Evolutionary conservation across 1,140 invertebrate species (phyloP).

Genomic region (Caenorhabditis tropicalis): DNA sequence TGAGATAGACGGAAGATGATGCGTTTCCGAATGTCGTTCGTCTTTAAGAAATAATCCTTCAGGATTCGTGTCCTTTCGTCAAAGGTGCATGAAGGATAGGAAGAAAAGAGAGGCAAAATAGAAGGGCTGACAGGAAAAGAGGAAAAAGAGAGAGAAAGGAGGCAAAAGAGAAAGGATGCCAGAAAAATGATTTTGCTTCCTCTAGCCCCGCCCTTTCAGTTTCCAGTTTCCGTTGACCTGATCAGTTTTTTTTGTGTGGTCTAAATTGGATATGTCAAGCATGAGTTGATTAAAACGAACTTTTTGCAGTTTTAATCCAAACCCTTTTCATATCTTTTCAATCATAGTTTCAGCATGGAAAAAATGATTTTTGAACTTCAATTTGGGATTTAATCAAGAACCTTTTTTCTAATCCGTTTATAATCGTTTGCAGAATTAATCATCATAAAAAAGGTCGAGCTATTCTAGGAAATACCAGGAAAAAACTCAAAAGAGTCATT

Average conservation of each 20-base stretch:
- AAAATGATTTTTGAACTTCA: too few species aligned
- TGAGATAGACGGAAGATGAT: background rate
- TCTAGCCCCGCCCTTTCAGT: background rate
- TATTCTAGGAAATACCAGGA: background rate
- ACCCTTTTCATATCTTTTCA: too few species aligned
- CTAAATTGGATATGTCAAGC: too few species aligned
- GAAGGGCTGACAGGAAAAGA: background rate
- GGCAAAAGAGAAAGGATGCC: background rate
- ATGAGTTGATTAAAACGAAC: too few species aligned
- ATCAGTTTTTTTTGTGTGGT: background rate
- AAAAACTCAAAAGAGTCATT: background rate
- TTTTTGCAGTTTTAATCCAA: too few species aligned
- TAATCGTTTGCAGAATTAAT: background rate
- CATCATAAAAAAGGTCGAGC: background rate
- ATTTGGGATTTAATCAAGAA: background rate
- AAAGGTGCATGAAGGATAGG: slow-evolving; percentile 13
- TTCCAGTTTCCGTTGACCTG: background rate
- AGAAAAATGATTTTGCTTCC: background rate
- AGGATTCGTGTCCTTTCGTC: slow-evolving; percentile 11
- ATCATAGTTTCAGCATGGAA: too few species aligned
- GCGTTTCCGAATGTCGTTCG: slow-evolving; percentile 36
- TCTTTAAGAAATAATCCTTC: slow-evolving; percentile 12
- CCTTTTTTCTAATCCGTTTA: background rate
- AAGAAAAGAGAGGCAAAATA: background rate
- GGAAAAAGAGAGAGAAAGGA: background rate